Percentiles rank a stretch among this genome's conserved stretches.
Conservation (phyloP, 2,113 vertebrate genomes). For the Grammomys surdaster region DNA sequence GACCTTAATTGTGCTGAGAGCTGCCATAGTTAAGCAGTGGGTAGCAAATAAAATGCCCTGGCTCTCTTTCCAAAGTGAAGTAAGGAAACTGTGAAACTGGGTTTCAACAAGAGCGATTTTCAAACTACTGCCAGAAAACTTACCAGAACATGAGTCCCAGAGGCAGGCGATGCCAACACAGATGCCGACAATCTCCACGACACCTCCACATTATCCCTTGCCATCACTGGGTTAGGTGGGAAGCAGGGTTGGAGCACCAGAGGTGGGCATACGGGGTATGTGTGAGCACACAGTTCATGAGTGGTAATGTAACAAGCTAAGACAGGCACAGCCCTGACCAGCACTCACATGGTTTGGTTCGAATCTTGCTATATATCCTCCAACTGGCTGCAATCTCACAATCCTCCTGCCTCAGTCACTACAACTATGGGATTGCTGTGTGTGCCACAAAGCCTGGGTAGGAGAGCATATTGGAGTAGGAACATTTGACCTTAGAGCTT, state of each 20-base stretch:
- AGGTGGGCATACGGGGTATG: neutral
- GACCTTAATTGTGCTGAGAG: conserved; percentile 81
- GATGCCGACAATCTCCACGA: neutral
- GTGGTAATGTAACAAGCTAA: neutral
- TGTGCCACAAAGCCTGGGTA: neutral
- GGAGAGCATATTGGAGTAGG: neutral
- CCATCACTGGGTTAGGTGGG: neutral
- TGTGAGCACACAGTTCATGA: too few relatives aligned
- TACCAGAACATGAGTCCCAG: neutral
- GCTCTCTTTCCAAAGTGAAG: conserved; percentile 76
- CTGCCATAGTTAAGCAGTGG: conserved; percentile 82
- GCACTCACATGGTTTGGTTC: neutral
- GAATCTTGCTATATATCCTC: neutral
- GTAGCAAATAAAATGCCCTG: conserved; percentile 80
- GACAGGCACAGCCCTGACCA: neutral
- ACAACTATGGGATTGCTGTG: neutral
- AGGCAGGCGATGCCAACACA: neutral
- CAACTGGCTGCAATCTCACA: neutral
- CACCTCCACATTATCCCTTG: neutral
- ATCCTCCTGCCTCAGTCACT: neutral
- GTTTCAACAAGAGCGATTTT: conserved; percentile 73
- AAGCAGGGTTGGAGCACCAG: neutral
- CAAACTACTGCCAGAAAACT: conserved; percentile 68
- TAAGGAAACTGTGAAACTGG: conserved; percentile 77
- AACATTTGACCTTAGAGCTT: neutral